Percentiles rank a stretch among this genome's conserved stretches.
These are phyloP conservation scores for Crocuta crocuta DNA, from an alignment of 2,113 vertebrate species.

Conservation along the genomic window DNA sequence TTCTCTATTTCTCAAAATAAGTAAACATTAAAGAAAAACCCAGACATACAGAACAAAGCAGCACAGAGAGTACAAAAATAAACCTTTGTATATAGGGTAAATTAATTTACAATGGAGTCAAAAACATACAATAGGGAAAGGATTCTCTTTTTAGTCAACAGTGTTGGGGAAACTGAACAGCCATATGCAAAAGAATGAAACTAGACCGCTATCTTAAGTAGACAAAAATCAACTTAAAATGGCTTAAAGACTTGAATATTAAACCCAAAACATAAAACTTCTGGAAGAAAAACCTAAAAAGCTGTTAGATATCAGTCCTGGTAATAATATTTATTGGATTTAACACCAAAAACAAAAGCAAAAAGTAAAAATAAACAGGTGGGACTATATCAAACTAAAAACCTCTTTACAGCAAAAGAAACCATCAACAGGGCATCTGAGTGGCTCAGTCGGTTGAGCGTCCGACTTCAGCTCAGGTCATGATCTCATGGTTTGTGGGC, in stretches of 20 bases:
- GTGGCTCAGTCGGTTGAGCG: no score
- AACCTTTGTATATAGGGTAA: neutral
- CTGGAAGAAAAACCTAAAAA: neutral
- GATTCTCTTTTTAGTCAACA: neutral
- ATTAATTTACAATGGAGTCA: neutral
- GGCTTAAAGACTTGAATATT: neutral
- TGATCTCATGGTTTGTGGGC: no score
- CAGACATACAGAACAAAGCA: no score
- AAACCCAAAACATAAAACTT: neutral
- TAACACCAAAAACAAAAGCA: neutral
- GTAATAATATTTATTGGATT: neutral
- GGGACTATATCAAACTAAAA: no score
- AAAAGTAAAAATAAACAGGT: neutral
- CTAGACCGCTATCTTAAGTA: neutral
- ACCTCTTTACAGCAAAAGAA: no score
- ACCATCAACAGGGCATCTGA: no score
- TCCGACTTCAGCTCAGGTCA: no score
- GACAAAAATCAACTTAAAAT: neutral
- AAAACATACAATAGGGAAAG: neutral
- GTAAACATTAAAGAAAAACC: no score
- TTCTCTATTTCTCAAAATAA: neutral
- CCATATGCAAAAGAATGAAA: neutral
- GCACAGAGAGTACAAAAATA: no score
- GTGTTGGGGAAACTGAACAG: neutral
- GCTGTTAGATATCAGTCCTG: neutral